Percentiles rank a stretch among this genome's conserved stretches.
These are phyloP conservation scores for Blastobasis adustella DNA, from an alignment of 2,888 invertebrate species.

Conservation along the genomic window DNA sequence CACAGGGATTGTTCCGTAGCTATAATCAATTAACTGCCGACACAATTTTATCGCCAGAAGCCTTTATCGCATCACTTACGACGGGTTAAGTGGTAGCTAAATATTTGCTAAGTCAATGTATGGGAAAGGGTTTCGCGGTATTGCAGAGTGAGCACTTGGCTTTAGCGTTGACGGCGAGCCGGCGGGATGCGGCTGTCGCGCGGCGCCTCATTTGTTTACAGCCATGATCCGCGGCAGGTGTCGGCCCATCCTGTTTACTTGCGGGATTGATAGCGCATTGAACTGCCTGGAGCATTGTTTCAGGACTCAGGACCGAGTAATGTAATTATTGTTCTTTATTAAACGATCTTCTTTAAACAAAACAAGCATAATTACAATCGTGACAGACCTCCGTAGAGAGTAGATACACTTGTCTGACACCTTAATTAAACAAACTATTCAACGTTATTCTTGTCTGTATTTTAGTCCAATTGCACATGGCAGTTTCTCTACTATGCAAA, in stretches of 20 bases:
- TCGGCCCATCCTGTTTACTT: constrained; percentile 60
- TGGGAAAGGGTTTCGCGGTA: not conserved
- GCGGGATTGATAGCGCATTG: constrained; percentile 15
- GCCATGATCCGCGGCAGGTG: constrained; percentile 62
- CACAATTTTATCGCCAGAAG: not conserved
- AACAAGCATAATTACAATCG: too few relatives aligned
- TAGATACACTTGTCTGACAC: too few relatives aligned
- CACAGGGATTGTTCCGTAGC: constrained; percentile 16
- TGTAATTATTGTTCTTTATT: too few relatives aligned
- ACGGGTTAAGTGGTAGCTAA: not conserved
- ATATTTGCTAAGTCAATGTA: not conserved
- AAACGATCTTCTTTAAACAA: too few relatives aligned
- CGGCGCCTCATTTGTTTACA: constrained; percentile 51
- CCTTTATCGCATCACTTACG: not conserved
- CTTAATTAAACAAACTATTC: too few relatives aligned
- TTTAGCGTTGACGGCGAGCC: constrained; percentile 10
- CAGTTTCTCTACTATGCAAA: too few relatives aligned
- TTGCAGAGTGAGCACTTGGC: not conserved
- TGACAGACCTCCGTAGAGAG: too few relatives aligned
- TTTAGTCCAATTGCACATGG: too few relatives aligned
- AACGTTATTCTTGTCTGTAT: too few relatives aligned
- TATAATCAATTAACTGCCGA: constrained; percentile 13
- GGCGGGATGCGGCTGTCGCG: constrained; percentile 19
- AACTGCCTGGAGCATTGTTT: too few relatives aligned
- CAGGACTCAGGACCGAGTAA: too few relatives aligned